These are phyloP conservation scores for Tyrannus savana DNA, from an alignment of 2,113 vertebrate species.

Conservation along the genomic window DNA sequence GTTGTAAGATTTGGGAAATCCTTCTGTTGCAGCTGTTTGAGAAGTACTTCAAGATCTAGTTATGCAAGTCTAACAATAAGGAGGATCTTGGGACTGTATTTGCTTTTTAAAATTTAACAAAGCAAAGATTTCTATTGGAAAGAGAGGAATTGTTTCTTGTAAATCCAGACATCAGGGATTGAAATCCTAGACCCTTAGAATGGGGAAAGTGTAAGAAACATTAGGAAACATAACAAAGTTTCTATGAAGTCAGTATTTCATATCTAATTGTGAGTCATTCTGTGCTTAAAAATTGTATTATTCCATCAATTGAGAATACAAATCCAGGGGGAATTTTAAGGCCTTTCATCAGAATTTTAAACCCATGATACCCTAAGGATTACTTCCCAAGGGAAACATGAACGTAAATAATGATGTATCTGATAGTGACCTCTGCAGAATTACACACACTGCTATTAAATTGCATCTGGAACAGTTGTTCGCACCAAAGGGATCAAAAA, in stretches of 20 bases:
- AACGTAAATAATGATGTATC: not conserved
- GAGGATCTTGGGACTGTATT: not conserved
- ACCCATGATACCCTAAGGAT: not conserved
- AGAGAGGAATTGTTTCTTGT: not conserved
- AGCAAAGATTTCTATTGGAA: not conserved
- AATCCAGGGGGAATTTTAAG: conserved; percentile 1
- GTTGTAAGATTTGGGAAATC: conserved; percentile 39
- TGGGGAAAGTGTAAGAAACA: not conserved
- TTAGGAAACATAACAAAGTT: not conserved
- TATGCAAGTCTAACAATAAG: not conserved
- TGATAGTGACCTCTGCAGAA: not conserved
- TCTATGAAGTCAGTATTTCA: not conserved
- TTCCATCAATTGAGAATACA: not conserved
- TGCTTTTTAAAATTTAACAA: conserved; percentile 28
- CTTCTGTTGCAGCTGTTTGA: conserved; percentile 6
- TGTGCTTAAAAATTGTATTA: conserved; percentile 33
- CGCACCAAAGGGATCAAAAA: not conserved
- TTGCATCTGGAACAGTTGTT: not conserved
- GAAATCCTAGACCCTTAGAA: not conserved
- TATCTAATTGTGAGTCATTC: not conserved
- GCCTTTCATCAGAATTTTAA: not conserved
- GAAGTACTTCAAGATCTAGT: conserved; percentile 21
- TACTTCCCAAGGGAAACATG: not conserved
- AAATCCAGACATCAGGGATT: not conserved
- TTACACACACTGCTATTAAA: not conserved